A percentile compares a stretch with the other conserved stretches of the same genome.
Evolutionary conservation across 2,797 vertebrate species (phyloP).

Genomic region (Hippoglossus hippoglossus): DNA sequence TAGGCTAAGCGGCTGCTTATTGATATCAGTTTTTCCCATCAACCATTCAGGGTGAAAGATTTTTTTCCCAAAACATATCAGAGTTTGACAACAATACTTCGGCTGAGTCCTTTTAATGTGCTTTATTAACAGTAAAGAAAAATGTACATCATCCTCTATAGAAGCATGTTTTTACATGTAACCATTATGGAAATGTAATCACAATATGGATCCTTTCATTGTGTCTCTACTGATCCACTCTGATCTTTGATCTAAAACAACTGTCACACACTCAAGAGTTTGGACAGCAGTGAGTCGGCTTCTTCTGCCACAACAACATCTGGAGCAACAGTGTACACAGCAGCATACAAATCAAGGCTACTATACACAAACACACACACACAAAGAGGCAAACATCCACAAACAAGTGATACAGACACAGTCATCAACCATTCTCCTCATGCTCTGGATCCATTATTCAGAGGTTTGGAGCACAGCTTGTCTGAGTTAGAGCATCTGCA

Average conservation of each 20-base stretch:
- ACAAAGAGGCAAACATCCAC: constrained; percentile 13
- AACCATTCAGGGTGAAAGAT: no score
- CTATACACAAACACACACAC: neutral
- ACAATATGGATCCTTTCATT: neutral
- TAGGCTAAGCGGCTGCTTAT: no score
- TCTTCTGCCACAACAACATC: constrained; percentile 4
- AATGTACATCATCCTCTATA: no score
- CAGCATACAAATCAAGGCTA: constrained; percentile 39
- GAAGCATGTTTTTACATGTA: no score
- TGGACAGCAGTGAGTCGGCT: constrained; percentile 10
- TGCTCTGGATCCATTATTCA: constrained; percentile 75
- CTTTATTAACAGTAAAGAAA: no score
- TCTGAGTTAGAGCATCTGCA: constrained; percentile 72
- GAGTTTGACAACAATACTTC: no score
- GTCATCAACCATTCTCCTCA: constrained; percentile 56
- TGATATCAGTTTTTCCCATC: no score
- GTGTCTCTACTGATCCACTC: neutral
- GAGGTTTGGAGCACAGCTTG: constrained; percentile 64
- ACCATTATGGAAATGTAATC: neutral
- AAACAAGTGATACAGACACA: constrained; percentile 17
- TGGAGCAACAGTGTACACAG: constrained; percentile 16
- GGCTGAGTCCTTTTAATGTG: no score
- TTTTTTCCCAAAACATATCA: no score
- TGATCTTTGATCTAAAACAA: constrained; percentile 5
- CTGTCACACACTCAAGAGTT: constrained; percentile 18